Evolutionary conservation across 1,140 invertebrate species (phyloP), one percentile per base, ranked within the genome.

Genomic region (Dinoponera quadriceps): DNA sequence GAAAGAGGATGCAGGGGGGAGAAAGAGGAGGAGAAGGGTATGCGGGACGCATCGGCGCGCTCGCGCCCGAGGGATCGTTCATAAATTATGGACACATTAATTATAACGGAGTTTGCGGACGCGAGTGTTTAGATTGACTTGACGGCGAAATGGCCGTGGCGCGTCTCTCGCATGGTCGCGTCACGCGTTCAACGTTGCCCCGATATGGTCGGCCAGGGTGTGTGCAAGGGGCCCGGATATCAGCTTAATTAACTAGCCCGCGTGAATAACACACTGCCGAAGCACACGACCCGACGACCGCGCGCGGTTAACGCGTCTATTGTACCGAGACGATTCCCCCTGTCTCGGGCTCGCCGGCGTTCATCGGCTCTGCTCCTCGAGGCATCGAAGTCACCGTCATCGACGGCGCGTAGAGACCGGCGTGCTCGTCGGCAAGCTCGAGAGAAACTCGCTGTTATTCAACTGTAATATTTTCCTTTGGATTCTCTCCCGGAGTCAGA

Each of bases 1-100:
- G 55, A 57, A 57, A 57, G n/a, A 25, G 55, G n/a, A 20, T 13
- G 16, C 4, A 20, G 7, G 14, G 29, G 38, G 14, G 22, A 33
- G 49, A 57, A 38, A 59, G 29, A 71, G 57, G 54, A 51, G 48
- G 62, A 86, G 13, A 55, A 48, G 59, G 27, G 48, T 49, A 49
- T 66, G 73, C n/a, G 48, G 75, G 51, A 48, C 13, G 22, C 66
- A 54, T 29, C n/a, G 33, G 33, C 51, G 73, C 54, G 63, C 81
- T 33, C 60, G 60, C 74, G 82, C 82, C 73, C 57, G 20, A 57
- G 85, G 82, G 85, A 84, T 88, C 83, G 89, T 90, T 86, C 89
- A 89, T 91, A 92, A 91, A 89, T 91, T 88, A 91, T 86, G 83
- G 73, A 72, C 78, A 63, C 82, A 78, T 89, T 91, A 91, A 91